These are phyloP conservation scores for Drosophila kepulauana DNA, from an alignment of 1,140 invertebrate species.

Conservation along the genomic window DNA sequence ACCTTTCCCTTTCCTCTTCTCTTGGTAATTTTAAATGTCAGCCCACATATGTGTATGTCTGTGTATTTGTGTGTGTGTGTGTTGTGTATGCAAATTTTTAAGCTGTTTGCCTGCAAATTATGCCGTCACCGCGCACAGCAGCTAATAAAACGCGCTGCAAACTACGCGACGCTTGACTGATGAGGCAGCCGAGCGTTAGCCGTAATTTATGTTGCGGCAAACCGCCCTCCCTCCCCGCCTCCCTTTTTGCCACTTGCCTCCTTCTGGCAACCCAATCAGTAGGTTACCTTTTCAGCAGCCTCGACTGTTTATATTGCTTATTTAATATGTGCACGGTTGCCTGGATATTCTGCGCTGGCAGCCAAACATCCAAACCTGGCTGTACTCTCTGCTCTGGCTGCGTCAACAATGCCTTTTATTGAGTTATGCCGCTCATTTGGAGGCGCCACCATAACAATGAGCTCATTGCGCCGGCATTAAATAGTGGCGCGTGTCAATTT, in stretches of 20 bases:
- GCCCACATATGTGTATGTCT: conserved; percentile 22
- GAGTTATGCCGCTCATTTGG: conserved; percentile 80
- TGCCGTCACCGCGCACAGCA: conserved; percentile 66
- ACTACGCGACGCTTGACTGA: conserved; percentile 78
- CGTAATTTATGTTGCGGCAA: conserved; percentile 81
- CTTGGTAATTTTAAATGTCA: conserved; percentile 21
- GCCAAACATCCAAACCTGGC: background rate
- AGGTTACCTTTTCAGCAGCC: conserved; percentile 61
- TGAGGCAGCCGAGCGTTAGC: conserved; percentile 77
- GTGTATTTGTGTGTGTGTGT: background rate
- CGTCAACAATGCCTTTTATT: conserved; percentile 75
- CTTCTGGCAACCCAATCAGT: conserved; percentile 41
- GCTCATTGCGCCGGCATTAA: conserved; percentile 71
- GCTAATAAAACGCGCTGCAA: conserved; percentile 78
- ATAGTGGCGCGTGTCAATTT: conserved; percentile 81
- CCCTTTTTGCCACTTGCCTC: background rate
- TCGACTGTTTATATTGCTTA: conserved; percentile 77
- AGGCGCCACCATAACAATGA: conserved; percentile 71
- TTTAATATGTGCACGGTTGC: conserved; percentile 79
- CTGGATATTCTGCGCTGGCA: conserved; percentile 52
- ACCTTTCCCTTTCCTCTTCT: background rate
- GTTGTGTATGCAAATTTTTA: conserved; percentile 73
- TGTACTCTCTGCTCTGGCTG: conserved; percentile 2
- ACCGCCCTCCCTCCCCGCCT: conserved; percentile 34
- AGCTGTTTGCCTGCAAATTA: conserved; percentile 78